These are phyloP conservation scores for Poeciliopsis prolifica DNA, from an alignment of 2,113 vertebrate genomes.

Conservation along the genomic window DNA sequence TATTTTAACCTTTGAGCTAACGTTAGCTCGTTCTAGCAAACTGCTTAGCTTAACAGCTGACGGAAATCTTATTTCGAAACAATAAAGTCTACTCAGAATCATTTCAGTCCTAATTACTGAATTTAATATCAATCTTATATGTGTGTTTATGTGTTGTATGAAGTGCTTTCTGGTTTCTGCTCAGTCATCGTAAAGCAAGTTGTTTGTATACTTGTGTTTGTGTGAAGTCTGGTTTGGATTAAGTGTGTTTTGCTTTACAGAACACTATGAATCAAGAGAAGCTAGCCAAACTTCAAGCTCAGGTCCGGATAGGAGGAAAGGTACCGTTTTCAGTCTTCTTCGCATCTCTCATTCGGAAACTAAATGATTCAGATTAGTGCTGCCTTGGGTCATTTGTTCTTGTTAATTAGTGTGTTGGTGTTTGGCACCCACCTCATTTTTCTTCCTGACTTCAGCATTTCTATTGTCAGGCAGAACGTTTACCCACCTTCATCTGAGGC, in stretches of 20 bases:
- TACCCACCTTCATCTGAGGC: constrained; percentile 30
- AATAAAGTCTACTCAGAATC: background rate
- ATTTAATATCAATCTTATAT: background rate
- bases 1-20: constrained; percentile 38
- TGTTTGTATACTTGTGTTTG: background rate
- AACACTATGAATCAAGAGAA: constrained; percentile 98
- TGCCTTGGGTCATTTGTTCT: background rate
- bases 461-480: constrained; percentile 46
- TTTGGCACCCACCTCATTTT: constrained; percentile 37
- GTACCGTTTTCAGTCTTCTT: constrained; percentile 60
- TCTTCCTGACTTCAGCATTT: constrained; percentile 72
- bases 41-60: background rate
- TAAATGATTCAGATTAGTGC: background rate
- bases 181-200: background rate
- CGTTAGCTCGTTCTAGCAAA: constrained; percentile 43
- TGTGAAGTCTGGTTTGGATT: background rate
- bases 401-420: constrained; percentile 40
- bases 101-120: background rate
- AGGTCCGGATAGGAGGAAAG: constrained; percentile 99
- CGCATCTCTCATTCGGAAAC: background rate
- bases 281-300: constrained; percentile 96
- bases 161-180: background rate
- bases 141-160: too few relatives aligned
- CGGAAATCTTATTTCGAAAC: background rate
- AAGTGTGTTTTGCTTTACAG: background rate